A percentile compares a stretch with the other conserved stretches of the same genome.
Conservation (phyloP, 2,113 vertebrate genomes). For the Mystacornis crossleyi region DNA sequence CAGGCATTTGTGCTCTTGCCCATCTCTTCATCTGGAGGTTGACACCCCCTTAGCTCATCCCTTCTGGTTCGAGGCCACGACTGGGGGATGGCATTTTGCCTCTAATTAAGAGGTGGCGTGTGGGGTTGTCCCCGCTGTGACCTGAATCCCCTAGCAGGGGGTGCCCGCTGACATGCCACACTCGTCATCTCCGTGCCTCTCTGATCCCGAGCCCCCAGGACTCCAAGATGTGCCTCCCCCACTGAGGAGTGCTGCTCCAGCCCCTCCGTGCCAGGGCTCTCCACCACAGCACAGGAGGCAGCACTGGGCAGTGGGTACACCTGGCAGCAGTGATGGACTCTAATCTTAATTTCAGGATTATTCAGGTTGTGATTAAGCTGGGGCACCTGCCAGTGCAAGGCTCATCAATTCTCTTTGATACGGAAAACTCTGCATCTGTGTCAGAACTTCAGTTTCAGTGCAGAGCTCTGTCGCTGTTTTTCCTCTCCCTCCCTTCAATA, state of each 20-base stretch:
- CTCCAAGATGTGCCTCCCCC: neutral
- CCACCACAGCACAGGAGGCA: neutral
- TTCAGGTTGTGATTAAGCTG: neutral
- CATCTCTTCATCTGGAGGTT: neutral
- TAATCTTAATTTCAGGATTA: neutral
- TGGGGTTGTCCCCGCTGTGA: neutral
- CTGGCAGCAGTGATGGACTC: neutral
- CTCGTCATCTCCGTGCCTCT: rapidly evolving
- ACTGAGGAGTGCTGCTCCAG: neutral
- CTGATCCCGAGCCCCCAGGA: neutral
- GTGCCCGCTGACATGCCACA: neutral
- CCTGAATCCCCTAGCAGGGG: neutral
- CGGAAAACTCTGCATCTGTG: neutral
- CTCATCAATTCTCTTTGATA: slow-evolving; percentile 53
- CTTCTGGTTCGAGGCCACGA: neutral
- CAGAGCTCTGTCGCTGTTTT: neutral
- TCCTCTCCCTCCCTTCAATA: neutral
- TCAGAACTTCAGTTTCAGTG: neutral
- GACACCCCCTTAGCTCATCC: neutral
- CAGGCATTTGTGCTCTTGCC: neutral
- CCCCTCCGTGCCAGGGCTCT: neutral
- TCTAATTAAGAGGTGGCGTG: neutral
- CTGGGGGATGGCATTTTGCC: neutral
- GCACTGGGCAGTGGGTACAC: neutral
- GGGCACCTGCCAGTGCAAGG: slow-evolving; percentile 17